Percentiles rank a stretch among this genome's conserved stretches.
These are phyloP conservation scores for Ciconia boyciana DNA, from an alignment of 2,113 vertebrate species.

Conservation along the genomic window DNA sequence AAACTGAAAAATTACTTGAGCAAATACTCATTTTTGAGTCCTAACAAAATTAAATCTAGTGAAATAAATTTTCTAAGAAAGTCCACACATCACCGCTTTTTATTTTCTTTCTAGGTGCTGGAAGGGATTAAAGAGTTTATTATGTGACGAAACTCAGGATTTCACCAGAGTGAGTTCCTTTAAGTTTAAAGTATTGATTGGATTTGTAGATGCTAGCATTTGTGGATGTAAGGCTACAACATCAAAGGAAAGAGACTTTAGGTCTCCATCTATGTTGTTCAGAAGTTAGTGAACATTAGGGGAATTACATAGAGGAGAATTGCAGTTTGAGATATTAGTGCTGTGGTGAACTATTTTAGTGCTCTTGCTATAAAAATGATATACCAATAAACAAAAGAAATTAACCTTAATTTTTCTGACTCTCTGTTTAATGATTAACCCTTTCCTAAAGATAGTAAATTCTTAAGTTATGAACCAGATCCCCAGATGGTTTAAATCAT, in stretches of 20 bases:
- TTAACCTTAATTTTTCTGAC: not conserved
- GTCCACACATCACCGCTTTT: not conserved
- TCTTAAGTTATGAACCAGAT: not conserved
- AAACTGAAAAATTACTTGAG: slow-evolving; percentile 8
- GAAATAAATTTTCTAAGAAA: not conserved
- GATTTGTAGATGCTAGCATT: slow-evolving; percentile 38
- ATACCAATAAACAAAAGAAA: not conserved
- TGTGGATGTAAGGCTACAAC: not conserved
- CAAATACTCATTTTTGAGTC: not conserved
- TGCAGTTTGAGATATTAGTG: not conserved
- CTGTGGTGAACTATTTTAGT: not conserved
- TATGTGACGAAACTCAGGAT: not conserved
- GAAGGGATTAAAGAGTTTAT: slow-evolving; percentile 33
- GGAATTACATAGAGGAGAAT: not conserved
- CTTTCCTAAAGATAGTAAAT: not conserved
- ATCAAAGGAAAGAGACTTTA: not conserved
- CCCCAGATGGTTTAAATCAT: fast-evolving
- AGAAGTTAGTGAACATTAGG: not conserved
- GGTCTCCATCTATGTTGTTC: not conserved
- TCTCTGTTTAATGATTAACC: not conserved
- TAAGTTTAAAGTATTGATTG: slow-evolving; percentile 49
- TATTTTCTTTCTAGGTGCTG: slow-evolving; percentile 4
- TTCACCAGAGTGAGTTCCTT: not conserved
- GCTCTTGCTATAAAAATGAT: not conserved
- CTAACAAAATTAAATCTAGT: slow-evolving; percentile 25